A percentile compares a stretch with the other conserved stretches of the same genome.
Conservation (phyloP, 2,888 invertebrate species). For the Tricholauxania praeusta region DNA sequence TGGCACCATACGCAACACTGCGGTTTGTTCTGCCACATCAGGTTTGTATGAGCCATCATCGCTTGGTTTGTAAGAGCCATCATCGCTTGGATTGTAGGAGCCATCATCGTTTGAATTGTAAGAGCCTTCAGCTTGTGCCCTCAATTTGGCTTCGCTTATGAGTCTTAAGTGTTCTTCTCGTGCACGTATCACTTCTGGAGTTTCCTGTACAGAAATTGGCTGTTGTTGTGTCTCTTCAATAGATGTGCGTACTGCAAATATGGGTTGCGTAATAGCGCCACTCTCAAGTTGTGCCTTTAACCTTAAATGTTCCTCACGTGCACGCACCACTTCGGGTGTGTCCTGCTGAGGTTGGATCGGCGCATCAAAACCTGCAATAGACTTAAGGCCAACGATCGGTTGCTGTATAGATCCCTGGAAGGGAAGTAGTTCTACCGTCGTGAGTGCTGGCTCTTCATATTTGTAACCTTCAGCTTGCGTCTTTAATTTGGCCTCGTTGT, state of each 20-base stretch:
- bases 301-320: conserved; percentile 57
- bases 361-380: conserved; percentile 19
- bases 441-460: no score
- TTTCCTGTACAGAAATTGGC: conserved; percentile 49
- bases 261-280: conserved; percentile 9
- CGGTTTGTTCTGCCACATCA: neutral
- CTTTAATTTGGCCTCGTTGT: conserved; percentile 49
- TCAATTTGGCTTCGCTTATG: conserved; percentile 50
- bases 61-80: neutral
- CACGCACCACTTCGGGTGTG: conserved; percentile 52
- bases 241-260: neutral
- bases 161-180: conserved; percentile 54
- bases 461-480: conserved; percentile 33
- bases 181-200: conserved; percentile 55
- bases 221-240: neutral
- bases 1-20: neutral
- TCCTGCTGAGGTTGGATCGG: neutral
- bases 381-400: conserved; percentile 6
- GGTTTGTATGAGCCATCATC: neutral
- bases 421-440: neutral
- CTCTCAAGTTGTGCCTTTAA: conserved; percentile 40
- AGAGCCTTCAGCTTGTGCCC: conserved; percentile 39
- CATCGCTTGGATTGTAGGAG: neutral
- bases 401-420: neutral
- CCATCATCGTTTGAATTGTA: neutral